Conservation (phyloP, 2,888 invertebrate genomes). For the Eristalinus aeneus region DNA sequence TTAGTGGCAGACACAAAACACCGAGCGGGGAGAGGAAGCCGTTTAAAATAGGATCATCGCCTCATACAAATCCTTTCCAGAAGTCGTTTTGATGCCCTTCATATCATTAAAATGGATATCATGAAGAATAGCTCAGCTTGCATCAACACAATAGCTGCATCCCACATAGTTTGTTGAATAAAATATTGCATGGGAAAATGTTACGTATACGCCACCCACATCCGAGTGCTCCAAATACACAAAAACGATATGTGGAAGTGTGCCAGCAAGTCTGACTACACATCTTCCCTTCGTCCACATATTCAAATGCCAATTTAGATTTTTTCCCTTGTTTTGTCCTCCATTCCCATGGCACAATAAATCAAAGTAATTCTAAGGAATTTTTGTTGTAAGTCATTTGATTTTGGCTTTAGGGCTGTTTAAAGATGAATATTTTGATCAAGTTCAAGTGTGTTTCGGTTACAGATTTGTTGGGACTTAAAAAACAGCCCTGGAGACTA, state of each 20-base stretch:
- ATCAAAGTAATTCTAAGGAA: background rate
- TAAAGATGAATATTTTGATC: background rate
- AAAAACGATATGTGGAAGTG: background rate
- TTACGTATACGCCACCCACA: conserved; percentile 28
- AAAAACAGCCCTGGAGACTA: too few relatives aligned
- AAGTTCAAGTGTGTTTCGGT: background rate
- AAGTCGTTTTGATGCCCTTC: background rate
- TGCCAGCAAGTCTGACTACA: background rate
- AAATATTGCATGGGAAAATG: background rate
- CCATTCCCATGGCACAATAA: background rate
- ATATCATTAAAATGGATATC: background rate
- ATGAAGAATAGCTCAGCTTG: background rate
- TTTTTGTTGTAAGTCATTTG: background rate
- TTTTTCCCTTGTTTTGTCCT: background rate
- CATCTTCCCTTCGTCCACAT: background rate
- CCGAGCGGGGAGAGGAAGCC: background rate
- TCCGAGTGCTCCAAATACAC: background rate
- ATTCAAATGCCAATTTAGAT: background rate
- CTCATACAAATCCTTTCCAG: background rate
- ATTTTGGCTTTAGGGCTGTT: too few relatives aligned
- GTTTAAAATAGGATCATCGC: background rate
- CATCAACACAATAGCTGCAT: background rate
- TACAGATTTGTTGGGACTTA: background rate
- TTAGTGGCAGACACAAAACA: background rate
- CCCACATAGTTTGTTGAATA: background rate